Evolutionary conservation across 2,113 vertebrate genomes (phyloP).

Genomic region (Thermophis baileyi): DNA sequence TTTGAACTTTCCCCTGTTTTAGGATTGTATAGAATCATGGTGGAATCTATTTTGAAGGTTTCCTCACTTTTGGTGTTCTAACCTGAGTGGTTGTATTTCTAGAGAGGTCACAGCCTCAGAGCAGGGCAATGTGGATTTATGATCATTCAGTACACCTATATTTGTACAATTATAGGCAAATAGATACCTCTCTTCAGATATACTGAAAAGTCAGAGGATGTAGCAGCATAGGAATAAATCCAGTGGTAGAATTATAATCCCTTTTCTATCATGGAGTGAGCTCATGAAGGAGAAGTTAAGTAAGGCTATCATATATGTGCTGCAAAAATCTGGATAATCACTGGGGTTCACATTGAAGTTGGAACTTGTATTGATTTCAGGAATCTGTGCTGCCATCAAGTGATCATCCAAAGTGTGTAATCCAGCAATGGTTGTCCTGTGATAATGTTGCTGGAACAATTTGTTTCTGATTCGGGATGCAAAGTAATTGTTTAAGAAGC

Average conservation of each 20-base stretch:
- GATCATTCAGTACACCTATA: no score
- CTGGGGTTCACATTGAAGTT: neutral
- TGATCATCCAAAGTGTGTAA: neutral
- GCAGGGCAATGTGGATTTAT: neutral
- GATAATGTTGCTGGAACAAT: neutral
- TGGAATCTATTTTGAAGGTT: neutral
- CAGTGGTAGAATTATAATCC: neutral
- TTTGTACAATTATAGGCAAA: no score
- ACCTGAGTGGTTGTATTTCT: no score
- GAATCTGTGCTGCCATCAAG: neutral
- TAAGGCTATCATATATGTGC: neutral
- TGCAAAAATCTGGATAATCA: neutral
- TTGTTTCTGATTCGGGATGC: neutral
- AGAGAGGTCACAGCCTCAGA: neutral
- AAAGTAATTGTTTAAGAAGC: neutral
- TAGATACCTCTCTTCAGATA: neutral
- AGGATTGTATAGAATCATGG: neutral
- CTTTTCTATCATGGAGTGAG: neutral
- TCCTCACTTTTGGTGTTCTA: neutral
- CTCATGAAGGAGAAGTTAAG: neutral
- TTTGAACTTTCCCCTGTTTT: neutral
- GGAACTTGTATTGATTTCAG: neutral
- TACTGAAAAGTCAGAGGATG: neutral
- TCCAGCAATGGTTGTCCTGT: neutral
- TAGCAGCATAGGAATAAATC: neutral